phyloP scores from a whole-genome alignment of 2,888 invertebrate species.

The Sinopyrophorus schimmeli region DNA sequence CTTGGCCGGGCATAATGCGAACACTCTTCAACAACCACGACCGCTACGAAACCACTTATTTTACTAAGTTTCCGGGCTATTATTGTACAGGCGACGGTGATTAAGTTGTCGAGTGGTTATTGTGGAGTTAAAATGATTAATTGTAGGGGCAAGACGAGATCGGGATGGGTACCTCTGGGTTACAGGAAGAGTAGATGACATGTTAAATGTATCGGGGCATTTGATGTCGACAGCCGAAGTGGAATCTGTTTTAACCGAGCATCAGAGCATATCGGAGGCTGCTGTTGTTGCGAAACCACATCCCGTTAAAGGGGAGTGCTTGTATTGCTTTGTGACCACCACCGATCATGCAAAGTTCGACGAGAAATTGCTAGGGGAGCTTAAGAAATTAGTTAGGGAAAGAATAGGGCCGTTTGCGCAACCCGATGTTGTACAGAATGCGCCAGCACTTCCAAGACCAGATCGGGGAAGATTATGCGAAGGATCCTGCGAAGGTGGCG shows the following conservation, averaged over 20 bases:
- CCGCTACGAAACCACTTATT: slow-evolving; percentile 89
- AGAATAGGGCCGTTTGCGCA: slow-evolving; percentile 96
- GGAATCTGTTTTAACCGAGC: slow-evolving; percentile 79
- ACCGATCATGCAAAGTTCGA: slow-evolving; percentile 74
- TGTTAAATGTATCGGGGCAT: slow-evolving; percentile 98
- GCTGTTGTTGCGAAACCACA: slow-evolving; percentile 96
- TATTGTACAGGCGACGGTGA: slow-evolving; percentile 98
- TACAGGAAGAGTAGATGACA: slow-evolving; percentile 96
- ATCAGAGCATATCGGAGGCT: slow-evolving; percentile 83
- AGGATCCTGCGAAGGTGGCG: slow-evolving; percentile 90
- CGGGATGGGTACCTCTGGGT: slow-evolving; percentile 95
- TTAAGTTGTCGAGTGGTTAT: slow-evolving; percentile 34
- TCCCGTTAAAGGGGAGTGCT: slow-evolving; percentile 92
- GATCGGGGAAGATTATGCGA: slow-evolving; percentile 98
- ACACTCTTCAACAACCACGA: slow-evolving; percentile 90
- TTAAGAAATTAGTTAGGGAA: slow-evolving; percentile 80
- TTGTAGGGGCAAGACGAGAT: slow-evolving; percentile 84
- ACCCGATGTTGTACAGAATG: slow-evolving; percentile 92
- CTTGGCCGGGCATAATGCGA: slow-evolving; percentile 99
- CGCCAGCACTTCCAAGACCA: slow-evolving; percentile 91
- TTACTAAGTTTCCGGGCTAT: slow-evolving; percentile 93
- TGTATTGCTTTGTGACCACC: slow-evolving; percentile 96
- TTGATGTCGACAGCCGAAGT: slow-evolving; percentile 96
- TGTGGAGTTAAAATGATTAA: slow-evolving; percentile 17
- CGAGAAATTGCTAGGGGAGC: slow-evolving; percentile 68